A percentile compares a stretch with the other conserved stretches of the same genome.
Evolutionary conservation across 2,113 vertebrate genomes (phyloP).

Genomic region (Xiphophorus hellerii): DNA sequence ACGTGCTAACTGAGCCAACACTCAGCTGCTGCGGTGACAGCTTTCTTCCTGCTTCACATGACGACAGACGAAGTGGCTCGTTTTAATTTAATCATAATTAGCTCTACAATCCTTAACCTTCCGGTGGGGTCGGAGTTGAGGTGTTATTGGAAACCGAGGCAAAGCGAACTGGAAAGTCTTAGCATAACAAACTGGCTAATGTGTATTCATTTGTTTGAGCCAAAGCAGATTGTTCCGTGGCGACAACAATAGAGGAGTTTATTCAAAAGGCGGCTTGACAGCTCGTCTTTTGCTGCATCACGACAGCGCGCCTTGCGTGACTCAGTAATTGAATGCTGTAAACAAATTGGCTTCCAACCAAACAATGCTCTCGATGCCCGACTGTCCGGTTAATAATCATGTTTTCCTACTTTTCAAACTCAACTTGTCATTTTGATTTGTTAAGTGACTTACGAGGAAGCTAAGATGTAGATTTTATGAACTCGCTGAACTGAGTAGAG

Average conservation of each 20-base stretch:
- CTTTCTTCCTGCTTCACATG: constrained; percentile 50
- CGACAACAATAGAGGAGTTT: constrained; percentile 36
- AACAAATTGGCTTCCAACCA: constrained; percentile 35
- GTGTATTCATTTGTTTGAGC: constrained; percentile 29
- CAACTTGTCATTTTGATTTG: constrained; percentile 7
- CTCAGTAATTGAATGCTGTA: constrained; percentile 40
- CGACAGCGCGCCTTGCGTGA: constrained; percentile 44
- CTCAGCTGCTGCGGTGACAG: constrained; percentile 7
- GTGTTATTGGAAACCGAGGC: constrained; percentile 19
- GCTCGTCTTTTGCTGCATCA: constrained; percentile 36
- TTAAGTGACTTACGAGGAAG: constrained; percentile 1
- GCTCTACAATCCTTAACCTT: constrained; percentile 14
- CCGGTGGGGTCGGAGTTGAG: not conserved
- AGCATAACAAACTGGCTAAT: not conserved
- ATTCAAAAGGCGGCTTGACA: constrained; percentile 48
- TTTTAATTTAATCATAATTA: constrained; percentile 56
- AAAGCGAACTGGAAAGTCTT: constrained; percentile 2
- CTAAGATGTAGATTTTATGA: not conserved
- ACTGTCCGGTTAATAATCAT: constrained; percentile 3
- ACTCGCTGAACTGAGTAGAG: not conserved
- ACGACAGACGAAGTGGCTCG: constrained; percentile 46
- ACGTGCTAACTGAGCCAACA: constrained; percentile 40
- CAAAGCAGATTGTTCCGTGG: constrained; percentile 40
- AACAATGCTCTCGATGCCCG: constrained; percentile 30
- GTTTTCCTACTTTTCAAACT: constrained; percentile 6